Evolutionary conservation across 2,113 vertebrate genomes (phyloP).

Genomic region (Shinisaurus crocodilurus): DNA sequence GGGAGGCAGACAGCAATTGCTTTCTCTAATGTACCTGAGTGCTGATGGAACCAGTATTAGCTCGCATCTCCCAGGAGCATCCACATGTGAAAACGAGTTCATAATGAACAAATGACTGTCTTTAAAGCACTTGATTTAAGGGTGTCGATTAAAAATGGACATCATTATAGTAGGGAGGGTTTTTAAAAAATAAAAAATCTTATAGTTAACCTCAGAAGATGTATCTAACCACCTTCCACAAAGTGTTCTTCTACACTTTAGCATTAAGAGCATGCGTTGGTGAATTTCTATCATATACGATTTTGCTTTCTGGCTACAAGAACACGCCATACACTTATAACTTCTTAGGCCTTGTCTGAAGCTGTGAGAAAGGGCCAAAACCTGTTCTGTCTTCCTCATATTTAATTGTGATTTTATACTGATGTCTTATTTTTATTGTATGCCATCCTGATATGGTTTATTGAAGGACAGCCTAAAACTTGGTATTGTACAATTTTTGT

Average conservation of each 20-base stretch:
- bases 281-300: conserved; percentile 41
- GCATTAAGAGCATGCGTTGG: conserved; percentile 19
- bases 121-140: conserved; percentile 62
- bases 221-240: conserved; percentile 34
- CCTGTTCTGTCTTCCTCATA: no score
- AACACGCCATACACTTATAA: no score
- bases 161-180: conserved; percentile 26
- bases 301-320: no score
- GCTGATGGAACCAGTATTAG: conserved; percentile 41
- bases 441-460: no score
- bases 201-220: conserved; percentile 55
- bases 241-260: conserved; percentile 31
- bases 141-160: conserved; percentile 61
- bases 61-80: conserved; percentile 30
- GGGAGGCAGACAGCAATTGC: background rate
- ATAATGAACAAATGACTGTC: conserved; percentile 48
- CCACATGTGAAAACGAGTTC: background rate
- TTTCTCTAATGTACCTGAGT: conserved; percentile 56
- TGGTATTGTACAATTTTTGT: no score
- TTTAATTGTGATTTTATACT: no score
- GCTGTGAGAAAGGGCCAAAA: no score
- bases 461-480: no score
- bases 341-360: no score
- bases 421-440: no score
- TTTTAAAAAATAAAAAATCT: conserved; percentile 39